These are phyloP conservation scores for Dascillus cervinus DNA, from an alignment of 2,888 invertebrate species.

Conservation along the genomic window DNA sequence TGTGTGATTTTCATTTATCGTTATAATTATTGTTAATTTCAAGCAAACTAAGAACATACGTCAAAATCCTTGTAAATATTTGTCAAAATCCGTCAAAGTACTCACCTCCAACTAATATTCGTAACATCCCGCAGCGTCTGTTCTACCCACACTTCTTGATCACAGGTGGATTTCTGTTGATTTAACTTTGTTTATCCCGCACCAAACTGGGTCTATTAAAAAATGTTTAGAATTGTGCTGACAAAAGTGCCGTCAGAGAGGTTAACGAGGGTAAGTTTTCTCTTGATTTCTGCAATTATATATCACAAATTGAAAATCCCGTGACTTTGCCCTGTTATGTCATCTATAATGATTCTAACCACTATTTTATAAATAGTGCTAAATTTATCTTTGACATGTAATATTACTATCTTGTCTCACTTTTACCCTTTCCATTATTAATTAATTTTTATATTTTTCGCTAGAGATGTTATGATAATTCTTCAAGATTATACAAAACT, in stretches of 20 bases:
- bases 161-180: constrained; percentile 14
- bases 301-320: too few species aligned
- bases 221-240: constrained; percentile 34
- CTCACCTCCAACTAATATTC: constrained; percentile 27
- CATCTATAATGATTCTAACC: too few species aligned
- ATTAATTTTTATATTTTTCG: too few species aligned
- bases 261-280: constrained; percentile 30
- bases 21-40: constrained; percentile 15
- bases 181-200: constrained; percentile 16
- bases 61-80: constrained; percentile 27
- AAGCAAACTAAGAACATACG: constrained; percentile 21
- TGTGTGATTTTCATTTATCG: constrained; percentile 17
- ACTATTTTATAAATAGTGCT: too few species aligned
- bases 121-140: constrained; percentile 16
- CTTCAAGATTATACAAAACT: constrained; percentile 11
- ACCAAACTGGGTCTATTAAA: constrained; percentile 29
- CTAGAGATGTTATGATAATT: too few species aligned
- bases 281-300: too few species aligned
- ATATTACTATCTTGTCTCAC: too few species aligned
- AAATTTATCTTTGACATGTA: constrained; percentile 4
- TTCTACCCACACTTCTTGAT: constrained; percentile 7
- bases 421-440: too few species aligned
- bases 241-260: constrained; percentile 24
- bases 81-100: constrained; percentile 21
- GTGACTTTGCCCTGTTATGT: constrained; percentile 28